Percentiles rank a stretch among this genome's conserved stretches.
phyloP scores from a whole-genome alignment of 2,113 vertebrate species.

The Poeciliopsis prolifica region DNA sequence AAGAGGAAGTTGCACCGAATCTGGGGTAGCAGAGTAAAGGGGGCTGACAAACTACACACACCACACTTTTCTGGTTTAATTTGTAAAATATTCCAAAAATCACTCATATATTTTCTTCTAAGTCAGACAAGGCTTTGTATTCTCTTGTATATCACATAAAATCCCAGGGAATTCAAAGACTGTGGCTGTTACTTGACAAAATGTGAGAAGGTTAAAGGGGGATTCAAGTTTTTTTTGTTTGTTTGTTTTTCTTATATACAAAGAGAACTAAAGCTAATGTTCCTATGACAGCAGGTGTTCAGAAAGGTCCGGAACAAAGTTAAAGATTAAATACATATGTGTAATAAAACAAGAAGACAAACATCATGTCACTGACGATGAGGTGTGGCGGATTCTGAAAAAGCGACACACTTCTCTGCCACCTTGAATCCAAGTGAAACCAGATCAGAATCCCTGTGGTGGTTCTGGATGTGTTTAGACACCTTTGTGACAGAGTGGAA shows the following conservation, averaged over 20 bases:
- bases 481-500: slow-evolving; percentile 79
- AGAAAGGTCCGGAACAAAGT: slow-evolving; percentile 9
- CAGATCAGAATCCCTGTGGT: slow-evolving; percentile 52
- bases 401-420: slow-evolving; percentile 6
- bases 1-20: too few relatives aligned
- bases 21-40: too few relatives aligned
- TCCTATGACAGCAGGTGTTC: background rate
- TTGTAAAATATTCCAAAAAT: background rate
- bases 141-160: background rate
- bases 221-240: background rate
- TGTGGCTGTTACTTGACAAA: background rate
- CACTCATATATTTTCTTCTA: background rate
- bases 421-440: slow-evolving; percentile 20
- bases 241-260: background rate
- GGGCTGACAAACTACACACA: too few relatives aligned
- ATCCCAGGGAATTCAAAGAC: too few relatives aligned
- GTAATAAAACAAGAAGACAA: slow-evolving; percentile 17
- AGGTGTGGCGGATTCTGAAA: slow-evolving; percentile 34
- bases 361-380: slow-evolving; percentile 1
- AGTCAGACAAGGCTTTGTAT: background rate
- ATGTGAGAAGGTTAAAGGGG: background rate
- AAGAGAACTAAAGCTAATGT: background rate
- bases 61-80: background rate
- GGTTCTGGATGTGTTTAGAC: slow-evolving; percentile 53
- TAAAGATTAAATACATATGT: background rate